phyloP scores from a whole-genome alignment of 2,113 vertebrate genomes.

The pig (Sus scrofa) region DNA sequence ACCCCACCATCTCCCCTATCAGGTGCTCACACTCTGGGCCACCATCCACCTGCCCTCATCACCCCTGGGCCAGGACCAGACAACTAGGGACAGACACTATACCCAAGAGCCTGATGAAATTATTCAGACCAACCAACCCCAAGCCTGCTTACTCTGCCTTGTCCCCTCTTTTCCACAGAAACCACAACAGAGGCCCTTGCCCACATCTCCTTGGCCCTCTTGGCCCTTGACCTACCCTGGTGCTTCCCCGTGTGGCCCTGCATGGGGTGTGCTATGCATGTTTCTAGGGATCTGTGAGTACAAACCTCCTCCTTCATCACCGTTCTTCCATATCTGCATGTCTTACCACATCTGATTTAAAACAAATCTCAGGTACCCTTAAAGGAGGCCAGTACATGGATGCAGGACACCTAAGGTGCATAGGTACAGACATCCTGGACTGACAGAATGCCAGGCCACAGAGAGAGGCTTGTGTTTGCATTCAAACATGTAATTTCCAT shows the following conservation, averaged over 20 bases:
- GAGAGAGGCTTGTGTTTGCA: not conserved
- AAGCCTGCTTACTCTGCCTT: not conserved
- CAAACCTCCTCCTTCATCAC: not conserved
- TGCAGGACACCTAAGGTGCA: not conserved
- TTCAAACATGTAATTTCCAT: not conserved
- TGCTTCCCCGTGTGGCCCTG: not conserved
- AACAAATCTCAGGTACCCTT: not conserved
- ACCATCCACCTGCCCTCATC: not conserved
- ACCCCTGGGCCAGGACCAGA: not conserved
- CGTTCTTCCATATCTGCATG: not conserved
- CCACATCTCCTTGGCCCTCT: not conserved
- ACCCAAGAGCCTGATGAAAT: not conserved
- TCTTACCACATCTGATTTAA: not conserved
- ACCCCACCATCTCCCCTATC: not conserved
- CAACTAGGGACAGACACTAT: not conserved
- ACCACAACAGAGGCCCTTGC: not conserved
- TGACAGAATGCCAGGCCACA: not conserved
- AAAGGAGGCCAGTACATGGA: not conserved
- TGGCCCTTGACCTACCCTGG: too few species aligned
- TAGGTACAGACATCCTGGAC: not conserved
- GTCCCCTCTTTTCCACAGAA: not conserved
- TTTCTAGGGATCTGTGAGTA: not conserved
- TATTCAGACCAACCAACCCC: not conserved
- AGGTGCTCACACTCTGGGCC: not conserved
- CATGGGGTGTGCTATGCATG: rapidly evolving